Percentiles rank a stretch among this genome's conserved stretches.
Conservation (phyloP, 2,797 vertebrate species). For the Tadarida brasiliensis region DNA sequence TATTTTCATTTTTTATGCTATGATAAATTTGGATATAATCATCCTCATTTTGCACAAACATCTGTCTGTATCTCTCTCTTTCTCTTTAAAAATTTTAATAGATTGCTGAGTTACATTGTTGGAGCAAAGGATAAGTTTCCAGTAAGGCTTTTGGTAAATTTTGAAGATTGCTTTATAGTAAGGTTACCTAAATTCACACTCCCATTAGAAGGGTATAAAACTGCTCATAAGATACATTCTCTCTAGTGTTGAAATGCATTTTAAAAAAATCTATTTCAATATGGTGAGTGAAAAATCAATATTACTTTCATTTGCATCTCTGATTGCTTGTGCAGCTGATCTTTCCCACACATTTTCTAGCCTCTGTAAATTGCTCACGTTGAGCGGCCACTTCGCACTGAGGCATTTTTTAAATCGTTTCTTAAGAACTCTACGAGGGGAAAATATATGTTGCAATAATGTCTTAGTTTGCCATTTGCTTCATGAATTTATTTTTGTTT, state of each 20-base stretch:
- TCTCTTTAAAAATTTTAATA: not conserved
- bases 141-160: slow-evolving; percentile 12
- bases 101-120: not conserved
- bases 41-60: not conserved
- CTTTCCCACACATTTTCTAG: slow-evolving; percentile 36
- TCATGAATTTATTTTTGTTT: slow-evolving; percentile 43
- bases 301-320: slow-evolving; percentile 41
- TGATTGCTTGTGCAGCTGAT: slow-evolving; percentile 15
- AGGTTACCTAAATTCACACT: not conserved
- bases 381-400: not conserved
- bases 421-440: not conserved
- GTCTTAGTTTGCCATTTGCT: not conserved
- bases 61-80: not conserved
- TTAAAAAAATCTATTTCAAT: slow-evolving; percentile 26
- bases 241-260: slow-evolving; percentile 2
- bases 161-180: not conserved
- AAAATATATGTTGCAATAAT: slow-evolving; percentile 7
- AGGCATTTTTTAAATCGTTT: not conserved
- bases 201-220: not conserved
- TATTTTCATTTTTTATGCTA: not conserved
- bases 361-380: slow-evolving; percentile 22
- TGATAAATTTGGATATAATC: not conserved
- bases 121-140: not conserved
- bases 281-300: slow-evolving; percentile 52
- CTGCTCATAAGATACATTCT: slow-evolving; percentile 29